These are phyloP conservation scores for Cataglyphis altisquamis DNA, from an alignment of 2,888 invertebrate genomes.

Conservation along the genomic window DNA sequence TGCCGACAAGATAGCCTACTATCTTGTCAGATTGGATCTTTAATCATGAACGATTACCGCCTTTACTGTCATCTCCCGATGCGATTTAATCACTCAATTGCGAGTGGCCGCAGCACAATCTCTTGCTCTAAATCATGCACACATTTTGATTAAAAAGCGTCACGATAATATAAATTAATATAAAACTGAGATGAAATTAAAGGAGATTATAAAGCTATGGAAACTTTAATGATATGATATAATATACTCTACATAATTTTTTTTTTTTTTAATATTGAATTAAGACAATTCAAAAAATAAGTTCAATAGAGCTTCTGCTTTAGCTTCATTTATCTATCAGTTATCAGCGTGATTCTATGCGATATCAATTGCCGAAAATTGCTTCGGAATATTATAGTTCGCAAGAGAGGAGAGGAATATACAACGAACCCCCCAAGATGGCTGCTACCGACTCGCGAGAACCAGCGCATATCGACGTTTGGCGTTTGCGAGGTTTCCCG, in stretches of 20 bases:
- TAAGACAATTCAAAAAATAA: background rate
- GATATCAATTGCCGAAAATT: slow-evolving; percentile 67
- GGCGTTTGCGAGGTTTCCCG: slow-evolving; percentile 85
- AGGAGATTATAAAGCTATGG: background rate
- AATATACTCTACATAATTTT: background rate
- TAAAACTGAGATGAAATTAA: background rate
- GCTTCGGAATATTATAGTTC: slow-evolving; percentile 79
- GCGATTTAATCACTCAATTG: slow-evolving; percentile 82
- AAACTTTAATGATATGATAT: background rate
- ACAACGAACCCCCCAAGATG: slow-evolving; percentile 84
- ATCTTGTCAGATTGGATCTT: slow-evolving; percentile 60
- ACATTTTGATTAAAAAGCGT: background rate
- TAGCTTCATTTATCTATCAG: background rate
- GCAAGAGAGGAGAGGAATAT: slow-evolving; percentile 65
- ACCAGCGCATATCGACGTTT: slow-evolving; percentile 85
- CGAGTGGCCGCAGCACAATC: slow-evolving; percentile 12
- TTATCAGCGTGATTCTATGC: background rate
- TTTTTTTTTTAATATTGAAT: background rate
- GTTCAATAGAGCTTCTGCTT: background rate
- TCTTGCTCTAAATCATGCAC: background rate
- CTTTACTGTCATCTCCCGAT: slow-evolving; percentile 81
- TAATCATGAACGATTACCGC: slow-evolving; percentile 78
- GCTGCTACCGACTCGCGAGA: slow-evolving; percentile 75
- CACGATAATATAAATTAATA: background rate
- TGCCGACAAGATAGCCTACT: slow-evolving; percentile 48